Base-by-base conservation (phyloP, 1,140 invertebrate species). In the Ceratina calcarata region DNA sequence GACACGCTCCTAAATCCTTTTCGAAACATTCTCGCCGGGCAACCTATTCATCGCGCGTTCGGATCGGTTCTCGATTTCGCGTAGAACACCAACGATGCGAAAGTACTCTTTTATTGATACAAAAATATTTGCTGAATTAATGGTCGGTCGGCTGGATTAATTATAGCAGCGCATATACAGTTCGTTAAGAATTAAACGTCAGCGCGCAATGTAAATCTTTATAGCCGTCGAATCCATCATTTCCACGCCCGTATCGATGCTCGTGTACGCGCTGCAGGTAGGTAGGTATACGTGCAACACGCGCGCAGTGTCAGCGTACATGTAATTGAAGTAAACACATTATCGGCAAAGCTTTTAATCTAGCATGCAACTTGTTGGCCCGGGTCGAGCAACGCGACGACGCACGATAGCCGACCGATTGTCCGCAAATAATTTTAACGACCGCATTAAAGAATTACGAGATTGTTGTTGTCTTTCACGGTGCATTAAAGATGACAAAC, bases 321-420 rank as follows among this genome's bases (percentile, higher is more conserved):
- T 45, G 37, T 45, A 45, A 45, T 45, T 6, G 37, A 82, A 66
- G 85, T 61, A 84, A 85, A 81, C 73, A 81, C 86, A 87, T 89
- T 87, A 85, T 81, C 75, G 80, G 70, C 70, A 87, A 89, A 87
- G 88, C 88, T 87, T 88, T 89, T 88, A 86, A 88, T 88, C 86
- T 78, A 80, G 79, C 80, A 76, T 85, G 71, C 78, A 88, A 86
- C 71, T 85, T 73, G 83, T 85, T 82, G 73, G 73, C 62, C 58
- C 75, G 67, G 85, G 76, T 85, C 75, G 69, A 66, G 37, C 6
- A n/a, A 57, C 55, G 27, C 27, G 27, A 45, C 78, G 64, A 60
- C 71, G 45, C 24, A 53, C 79, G 74, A 82, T 82, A 85, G 82
- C 81, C 85, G 37, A 45, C 6, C 37, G 37, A 86, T 75, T 32